phyloP scores from a whole-genome alignment of 1,140 invertebrate species.

The Camponotus floridanus region DNA sequence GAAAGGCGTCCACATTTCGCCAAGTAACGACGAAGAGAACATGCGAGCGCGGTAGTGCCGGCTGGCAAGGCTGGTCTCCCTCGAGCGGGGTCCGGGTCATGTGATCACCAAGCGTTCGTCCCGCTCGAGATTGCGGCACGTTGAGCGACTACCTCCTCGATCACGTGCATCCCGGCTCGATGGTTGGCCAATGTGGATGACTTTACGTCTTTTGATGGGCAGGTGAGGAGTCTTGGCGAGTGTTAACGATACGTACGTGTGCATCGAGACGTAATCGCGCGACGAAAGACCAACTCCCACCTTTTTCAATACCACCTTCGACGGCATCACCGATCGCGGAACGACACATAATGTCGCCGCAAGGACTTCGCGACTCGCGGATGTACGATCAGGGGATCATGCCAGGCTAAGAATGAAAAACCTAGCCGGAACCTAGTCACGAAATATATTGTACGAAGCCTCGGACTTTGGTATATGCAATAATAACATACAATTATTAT shows the following conservation, averaged over 20 bases:
- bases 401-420: conserved; percentile 62
- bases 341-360: conserved; percentile 78
- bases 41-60: conserved; percentile 60
- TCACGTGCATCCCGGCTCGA: conserved; percentile 74
- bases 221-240: conserved; percentile 86
- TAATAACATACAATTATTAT: too few relatives aligned
- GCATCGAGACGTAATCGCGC: conserved; percentile 71
- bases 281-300: conserved; percentile 60
- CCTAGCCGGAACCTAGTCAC: conserved; percentile 28
- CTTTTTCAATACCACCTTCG: conserved; percentile 70
- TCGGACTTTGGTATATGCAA: not conserved
- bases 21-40: conserved; percentile 78
- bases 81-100: not conserved
- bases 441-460: not conserved
- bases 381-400: conserved; percentile 81
- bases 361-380: conserved; percentile 83
- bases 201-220: conserved; percentile 86
- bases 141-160: conserved; percentile 30
- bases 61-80: not conserved
- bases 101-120: not conserved
- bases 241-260: conserved; percentile 83
- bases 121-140: not conserved
- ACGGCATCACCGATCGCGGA: conserved; percentile 68
- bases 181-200: conserved; percentile 86
- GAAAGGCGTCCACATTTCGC: conserved; percentile 86